These are phyloP conservation scores for Philantomba maxwellii DNA, from an alignment of 2,113 vertebrate genomes.

Conservation along the genomic window DNA sequence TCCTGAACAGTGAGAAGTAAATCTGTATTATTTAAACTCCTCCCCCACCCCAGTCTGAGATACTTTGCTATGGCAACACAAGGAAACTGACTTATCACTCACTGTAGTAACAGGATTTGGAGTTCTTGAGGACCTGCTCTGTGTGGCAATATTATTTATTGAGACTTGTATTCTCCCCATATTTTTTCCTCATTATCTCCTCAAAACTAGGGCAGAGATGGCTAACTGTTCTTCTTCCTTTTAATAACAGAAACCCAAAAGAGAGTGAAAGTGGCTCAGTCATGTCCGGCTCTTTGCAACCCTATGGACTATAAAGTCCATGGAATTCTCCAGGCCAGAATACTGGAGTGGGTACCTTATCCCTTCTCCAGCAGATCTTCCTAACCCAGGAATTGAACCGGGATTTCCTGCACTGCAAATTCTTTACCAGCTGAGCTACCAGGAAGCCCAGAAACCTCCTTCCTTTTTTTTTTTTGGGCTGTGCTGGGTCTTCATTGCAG, in stretches of 20 bases:
- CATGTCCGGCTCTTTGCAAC: background rate
- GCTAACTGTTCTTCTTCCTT: background rate
- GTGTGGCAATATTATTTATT: background rate
- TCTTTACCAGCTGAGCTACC: background rate
- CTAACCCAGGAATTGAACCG: background rate
- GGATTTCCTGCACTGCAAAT: background rate
- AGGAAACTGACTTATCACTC: accelerated
- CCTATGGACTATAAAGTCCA: background rate
- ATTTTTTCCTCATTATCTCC: background rate
- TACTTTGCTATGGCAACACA: no score
- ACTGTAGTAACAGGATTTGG: background rate
- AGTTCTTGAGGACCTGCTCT: background rate
- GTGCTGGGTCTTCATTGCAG: background rate
- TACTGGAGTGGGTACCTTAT: background rate
- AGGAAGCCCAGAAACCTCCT: background rate
- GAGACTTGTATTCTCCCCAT: background rate
- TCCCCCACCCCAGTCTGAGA: accelerated
- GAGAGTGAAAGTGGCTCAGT: background rate
- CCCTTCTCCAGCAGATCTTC: background rate
- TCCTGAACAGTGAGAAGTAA: background rate
- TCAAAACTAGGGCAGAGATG: background rate
- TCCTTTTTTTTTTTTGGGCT: background rate
- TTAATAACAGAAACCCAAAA: background rate
- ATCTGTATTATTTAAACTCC: background rate
- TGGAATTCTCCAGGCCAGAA: background rate